A percentile compares a stretch with the other conserved stretches of the same genome.
These are phyloP conservation scores for Chymomyza costata DNA, from an alignment of 1,140 invertebrate genomes.

Conservation along the genomic window DNA sequence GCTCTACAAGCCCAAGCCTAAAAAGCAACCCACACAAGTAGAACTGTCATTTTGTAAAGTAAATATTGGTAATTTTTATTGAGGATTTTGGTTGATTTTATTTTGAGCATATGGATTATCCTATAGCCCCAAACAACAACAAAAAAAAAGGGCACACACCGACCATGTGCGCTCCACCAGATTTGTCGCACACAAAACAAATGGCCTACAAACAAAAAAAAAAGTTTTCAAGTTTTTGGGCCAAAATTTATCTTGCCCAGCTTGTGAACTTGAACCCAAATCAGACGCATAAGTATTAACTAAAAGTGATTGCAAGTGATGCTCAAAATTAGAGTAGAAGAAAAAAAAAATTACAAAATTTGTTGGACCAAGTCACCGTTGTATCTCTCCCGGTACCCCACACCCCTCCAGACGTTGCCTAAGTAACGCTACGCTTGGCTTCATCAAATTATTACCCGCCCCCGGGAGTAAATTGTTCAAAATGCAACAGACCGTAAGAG, in stretches of 20 bases:
- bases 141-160: conserved; percentile 1
- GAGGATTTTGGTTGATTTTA: conserved; percentile 65
- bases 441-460: conserved; percentile 50
- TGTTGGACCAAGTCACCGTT: conserved; percentile 6
- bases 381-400: too few species aligned
- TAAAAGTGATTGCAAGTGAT: conserved; percentile 45
- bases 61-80: conserved; percentile 75
- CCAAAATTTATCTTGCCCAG: conserved; percentile 42
- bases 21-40: conserved; percentile 12
- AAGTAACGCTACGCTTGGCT: conserved; percentile 25
- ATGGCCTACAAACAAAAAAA: not conserved
- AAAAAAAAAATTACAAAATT: conserved; percentile 44
- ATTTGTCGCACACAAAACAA: too few species aligned
- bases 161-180: too few species aligned
- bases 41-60: conserved; percentile 71
- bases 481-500: conserved; percentile 73
- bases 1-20: not conserved
- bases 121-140: not conserved
- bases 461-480: conserved; percentile 48
- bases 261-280: conserved; percentile 43
- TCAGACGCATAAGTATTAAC: conserved; percentile 41
- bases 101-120: conserved; percentile 27
- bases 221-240: not conserved
- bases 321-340: conserved; percentile 22
- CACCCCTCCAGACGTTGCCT: too few species aligned